Base-by-base conservation (phyloP, 2,113 vertebrate genomes). In the Megaptera novaeangliae region DNA sequence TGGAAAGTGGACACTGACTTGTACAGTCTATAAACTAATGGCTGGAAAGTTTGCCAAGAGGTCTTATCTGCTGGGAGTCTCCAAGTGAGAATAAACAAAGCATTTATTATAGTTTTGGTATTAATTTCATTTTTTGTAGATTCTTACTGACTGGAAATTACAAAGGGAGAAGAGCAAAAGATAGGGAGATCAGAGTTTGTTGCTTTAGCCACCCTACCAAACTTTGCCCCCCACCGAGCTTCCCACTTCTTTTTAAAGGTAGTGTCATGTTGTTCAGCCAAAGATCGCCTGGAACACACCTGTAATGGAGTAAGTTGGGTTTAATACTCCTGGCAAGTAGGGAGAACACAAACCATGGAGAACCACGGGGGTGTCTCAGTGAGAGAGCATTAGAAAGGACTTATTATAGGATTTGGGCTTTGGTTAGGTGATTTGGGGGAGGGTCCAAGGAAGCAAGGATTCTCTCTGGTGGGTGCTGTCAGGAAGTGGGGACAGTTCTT, bases 91-190 rank as follows among this genome's bases (percentile, higher is more conserved):
- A 69, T 90, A 82, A 57, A 12, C 8, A 92, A 82, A 94, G 0
- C 15, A 59, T 64, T 93, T 90, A 52, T 92, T 88, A 57, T 29
- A 44, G 39, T 86, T 86, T 93, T 55, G 23, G 6, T 90, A 59
- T 59, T 97, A 20, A 31, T 91, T 93, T 94, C 23, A 66, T 90
- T 92, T 81, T 90, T 44, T 41, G 5, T 61, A 82, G 21, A 86
- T 82, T 92, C 66, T 77, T 92, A 86, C 12, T 96, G 44, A 64
- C 87, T 69, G 36, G 34, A 71, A 96, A 46, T 94, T 92, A 82
- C 9, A 44, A 86, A 92, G 2, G 29, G 55, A 75, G 49, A 90
- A 83, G 36, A 82, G 49, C 44, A 86, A 90, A 95, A 63, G n/a
- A 80, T 36, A 63, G 29, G 29, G 25, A 52, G 3, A 44, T 64